Conservation (phyloP, 1,140 invertebrate species). For the Aphelinus atriplicis region DNA sequence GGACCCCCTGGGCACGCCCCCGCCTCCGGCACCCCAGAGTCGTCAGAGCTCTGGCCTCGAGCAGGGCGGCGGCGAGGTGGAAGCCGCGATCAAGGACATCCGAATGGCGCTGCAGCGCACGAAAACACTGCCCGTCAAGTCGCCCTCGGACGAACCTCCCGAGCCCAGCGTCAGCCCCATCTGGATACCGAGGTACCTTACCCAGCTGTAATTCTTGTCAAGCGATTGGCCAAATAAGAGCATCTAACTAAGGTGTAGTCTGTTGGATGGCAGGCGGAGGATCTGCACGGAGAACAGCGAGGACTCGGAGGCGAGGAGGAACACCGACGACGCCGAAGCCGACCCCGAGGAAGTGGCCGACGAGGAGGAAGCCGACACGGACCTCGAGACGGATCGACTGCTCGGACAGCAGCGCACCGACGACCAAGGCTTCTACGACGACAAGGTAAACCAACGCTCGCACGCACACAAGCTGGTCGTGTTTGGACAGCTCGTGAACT, state of each 20-base stretch:
- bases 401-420: conserved; percentile 89
- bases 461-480: no score
- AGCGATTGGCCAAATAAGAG: conserved; percentile 45
- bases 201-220: no score
- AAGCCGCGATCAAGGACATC: conserved; percentile 85
- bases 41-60: conserved; percentile 62
- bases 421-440: conserved; percentile 90
- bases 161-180: conserved; percentile 69
- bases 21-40: conserved; percentile 74
- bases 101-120: conserved; percentile 81
- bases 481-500: no score
- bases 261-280: conserved; percentile 63
- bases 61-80: conserved; percentile 65
- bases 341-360: conserved; percentile 62
- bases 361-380: conserved; percentile 86
- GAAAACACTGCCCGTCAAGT: conserved; percentile 73
- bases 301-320: conserved; percentile 58
- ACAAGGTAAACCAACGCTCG: conserved; percentile 70
- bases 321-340: conserved; percentile 56
- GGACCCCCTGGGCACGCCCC: conserved; percentile 75
- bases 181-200: conserved; percentile 73
- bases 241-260: conserved; percentile 65
- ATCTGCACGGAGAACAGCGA: conserved; percentile 62
- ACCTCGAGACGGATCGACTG: conserved; percentile 88
- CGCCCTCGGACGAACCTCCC: conserved; percentile 56